Conservation (phyloP, 2,888 invertebrate species). For the Caenorhabditis sp. region DNA sequence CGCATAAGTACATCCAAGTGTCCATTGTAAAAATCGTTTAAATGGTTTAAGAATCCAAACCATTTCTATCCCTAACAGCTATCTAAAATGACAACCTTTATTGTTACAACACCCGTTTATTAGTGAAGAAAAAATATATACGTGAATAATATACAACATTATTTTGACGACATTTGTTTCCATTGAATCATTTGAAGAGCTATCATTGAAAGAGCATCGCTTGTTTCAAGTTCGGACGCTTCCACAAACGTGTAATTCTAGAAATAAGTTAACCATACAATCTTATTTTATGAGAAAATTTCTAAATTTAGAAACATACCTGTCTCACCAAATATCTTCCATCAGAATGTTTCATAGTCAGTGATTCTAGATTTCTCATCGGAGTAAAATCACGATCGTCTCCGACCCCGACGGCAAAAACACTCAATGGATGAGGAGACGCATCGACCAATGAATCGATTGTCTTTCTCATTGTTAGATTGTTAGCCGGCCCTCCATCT, state of each 20-base stretch:
- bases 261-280: too few species aligned
- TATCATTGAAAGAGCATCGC: conserved; percentile 36
- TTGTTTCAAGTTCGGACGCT: conserved; percentile 10
- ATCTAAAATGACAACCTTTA: neutral
- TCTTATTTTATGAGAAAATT: neutral
- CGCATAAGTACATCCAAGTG: conserved; percentile 33
- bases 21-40: conserved; percentile 34
- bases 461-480: conserved; percentile 42
- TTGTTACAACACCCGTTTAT: neutral
- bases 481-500: conserved; percentile 59
- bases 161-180: conserved; percentile 71
- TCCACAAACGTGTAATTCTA: conserved; percentile 42
- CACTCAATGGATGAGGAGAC: conserved; percentile 59
- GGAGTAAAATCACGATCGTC: conserved; percentile 32
- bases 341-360: conserved; percentile 45
- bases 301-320: conserved; percentile 8
- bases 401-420: conserved; percentile 58
- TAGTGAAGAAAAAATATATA: neutral
- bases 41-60: neutral
- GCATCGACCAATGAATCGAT: conserved; percentile 59
- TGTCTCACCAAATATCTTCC: conserved; percentile 39
- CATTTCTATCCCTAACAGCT: neutral
- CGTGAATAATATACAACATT: neutral
- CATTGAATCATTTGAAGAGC: conserved; percentile 42
- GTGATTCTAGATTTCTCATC: conserved; percentile 39